Base-by-base conservation (phyloP, 2,113 vertebrate genomes). In the Corythoichthys haematopterus region DNA sequence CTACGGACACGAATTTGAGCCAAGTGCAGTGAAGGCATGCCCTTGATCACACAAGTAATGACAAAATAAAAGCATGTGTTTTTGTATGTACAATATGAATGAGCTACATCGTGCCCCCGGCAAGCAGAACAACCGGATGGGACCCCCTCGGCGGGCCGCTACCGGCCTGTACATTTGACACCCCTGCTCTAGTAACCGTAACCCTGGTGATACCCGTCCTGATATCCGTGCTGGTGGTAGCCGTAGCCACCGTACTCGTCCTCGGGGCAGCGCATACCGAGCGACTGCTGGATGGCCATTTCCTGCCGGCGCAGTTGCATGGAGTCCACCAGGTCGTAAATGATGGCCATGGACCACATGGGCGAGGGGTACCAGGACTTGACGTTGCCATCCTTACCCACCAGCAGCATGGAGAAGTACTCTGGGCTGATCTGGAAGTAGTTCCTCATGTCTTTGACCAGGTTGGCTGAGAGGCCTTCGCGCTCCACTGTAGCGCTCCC, bases 341-440 rank as follows among this genome's bases (percentile, higher is more conserved):
- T 95, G 5, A 94, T 98, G 0, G 95, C 96, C 97, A 99, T 97
- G 57, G 96, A 98, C 94, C 94, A 99, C 97, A 98, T 98, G 15
- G 96, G 96, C 0, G 96, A 96, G 3, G 97, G 97, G 82, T 99
- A 99, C 97, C 97, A 99, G 70, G 95, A 99, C 86, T 99, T 99
- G 0, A 99, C 96, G 1, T 98, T 99, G 65, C 97, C 94, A 0
- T 99, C 97, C 87, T 99, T 99, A 62, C 97, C 97, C 68, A 99
- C 97, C 46, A 99, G 91, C 75, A 99, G 92, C 97, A 99, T 99
- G 74, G 97, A 98, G 91, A 99, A 99, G 81, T 99, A 98, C 73
- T 98, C 96, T 0, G 94, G 94, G 82, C 97, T 98, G 83, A 96
- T 93, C 90, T 99, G 97, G 85, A 99, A 98, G 82, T 99, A 99